A percentile compares a stretch with the other conserved stretches of the same genome.
phyloP scores from a whole-genome alignment of 2,888 invertebrate species.

The Lasioglossum zephyrum region DNA sequence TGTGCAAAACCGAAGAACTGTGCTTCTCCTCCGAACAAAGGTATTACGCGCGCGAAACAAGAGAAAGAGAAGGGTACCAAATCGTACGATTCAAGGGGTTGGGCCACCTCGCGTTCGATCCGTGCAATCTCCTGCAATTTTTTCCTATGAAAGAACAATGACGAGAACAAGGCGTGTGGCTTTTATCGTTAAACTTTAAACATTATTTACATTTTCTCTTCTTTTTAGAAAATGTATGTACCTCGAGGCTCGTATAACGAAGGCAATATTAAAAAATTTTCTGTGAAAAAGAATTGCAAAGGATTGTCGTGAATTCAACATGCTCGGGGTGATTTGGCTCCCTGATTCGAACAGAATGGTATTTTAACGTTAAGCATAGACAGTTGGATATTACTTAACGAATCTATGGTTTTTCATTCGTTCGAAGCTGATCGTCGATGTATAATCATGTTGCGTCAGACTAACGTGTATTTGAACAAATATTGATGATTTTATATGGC shows the following conservation, averaged over 20 bases:
- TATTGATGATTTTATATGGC: slow-evolving; percentile 74
- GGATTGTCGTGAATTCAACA: not conserved
- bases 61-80: slow-evolving; percentile 26
- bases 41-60: slow-evolving; percentile 26
- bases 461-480: slow-evolving; percentile 66
- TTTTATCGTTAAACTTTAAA: not conserved
- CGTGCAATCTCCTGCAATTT: not conserved
- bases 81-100: slow-evolving; percentile 17
- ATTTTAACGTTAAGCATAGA: slow-evolving; percentile 41
- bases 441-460: slow-evolving; percentile 64
- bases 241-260: not conserved
- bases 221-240: not conserved
- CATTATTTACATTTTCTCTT: not conserved
- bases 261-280: not conserved
- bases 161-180: not conserved
- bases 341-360: slow-evolving; percentile 27
- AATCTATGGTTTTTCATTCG: slow-evolving; percentile 46
- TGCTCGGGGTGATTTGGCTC: not conserved
- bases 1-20: slow-evolving; percentile 46
- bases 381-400: slow-evolving; percentile 36
- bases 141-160: not conserved
- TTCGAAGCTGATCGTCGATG: slow-evolving; percentile 57
- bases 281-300: not conserved
- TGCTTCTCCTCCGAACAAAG: slow-evolving; percentile 29
- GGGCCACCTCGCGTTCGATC: not conserved